A percentile compares a stretch with the other conserved stretches of the same genome.
Evolutionary conservation across 2,888 invertebrate genomes (phyloP).

Genomic region (Uropetala carovei): DNA sequence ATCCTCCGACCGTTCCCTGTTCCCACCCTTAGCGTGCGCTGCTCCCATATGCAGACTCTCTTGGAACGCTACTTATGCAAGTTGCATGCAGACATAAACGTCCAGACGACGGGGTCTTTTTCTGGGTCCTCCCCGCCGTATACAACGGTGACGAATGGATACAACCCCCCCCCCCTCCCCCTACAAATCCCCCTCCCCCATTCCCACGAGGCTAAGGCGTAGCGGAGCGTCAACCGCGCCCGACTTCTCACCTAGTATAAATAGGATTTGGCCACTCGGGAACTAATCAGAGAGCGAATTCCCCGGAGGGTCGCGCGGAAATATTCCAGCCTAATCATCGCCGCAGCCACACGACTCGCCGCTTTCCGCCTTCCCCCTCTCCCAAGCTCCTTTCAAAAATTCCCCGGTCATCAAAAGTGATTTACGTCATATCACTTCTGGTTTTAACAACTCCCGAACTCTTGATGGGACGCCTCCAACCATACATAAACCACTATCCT

Average conservation of each 20-base stretch:
- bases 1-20: background rate
- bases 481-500: conserved; percentile 60
- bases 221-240: background rate
- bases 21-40: conserved; percentile 20
- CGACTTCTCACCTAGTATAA: background rate
- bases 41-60: conserved; percentile 28
- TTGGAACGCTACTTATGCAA: conserved; percentile 38
- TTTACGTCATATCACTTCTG: conserved; percentile 34
- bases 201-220: background rate
- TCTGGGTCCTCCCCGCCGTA: background rate
- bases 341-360: background rate
- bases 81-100: conserved; percentile 34
- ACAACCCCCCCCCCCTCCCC: background rate
- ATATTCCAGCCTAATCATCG: background rate
- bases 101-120: background rate
- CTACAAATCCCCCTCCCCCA: background rate
- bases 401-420: conserved; percentile 40
- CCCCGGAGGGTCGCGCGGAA: background rate
- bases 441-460: conserved; percentile 33
- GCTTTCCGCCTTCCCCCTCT: background rate
- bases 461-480: conserved; percentile 1
- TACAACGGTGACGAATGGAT: conserved; percentile 24
- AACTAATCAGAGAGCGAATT: background rate
- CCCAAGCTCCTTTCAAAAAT: background rate
- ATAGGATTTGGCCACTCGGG: background rate